Percentiles rank a stretch among this genome's conserved stretches.
Conservation (phyloP, 2,113 vertebrate genomes). For the Alligator sinensis region DNA sequence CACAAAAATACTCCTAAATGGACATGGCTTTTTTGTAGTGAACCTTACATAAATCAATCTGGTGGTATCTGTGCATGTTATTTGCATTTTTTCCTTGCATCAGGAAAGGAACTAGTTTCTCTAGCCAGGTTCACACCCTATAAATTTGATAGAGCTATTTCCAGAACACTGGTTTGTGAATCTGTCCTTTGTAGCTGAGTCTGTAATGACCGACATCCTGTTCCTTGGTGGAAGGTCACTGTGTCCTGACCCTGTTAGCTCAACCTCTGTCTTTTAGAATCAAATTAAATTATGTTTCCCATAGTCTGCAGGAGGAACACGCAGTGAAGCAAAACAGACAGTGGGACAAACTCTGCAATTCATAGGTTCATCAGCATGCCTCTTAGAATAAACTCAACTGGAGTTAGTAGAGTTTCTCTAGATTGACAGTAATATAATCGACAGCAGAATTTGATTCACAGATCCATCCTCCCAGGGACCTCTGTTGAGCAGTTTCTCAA, state of each 20-base stretch:
- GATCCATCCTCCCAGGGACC: fast-evolving
- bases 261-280: neutral
- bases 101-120: neutral
- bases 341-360: fast-evolving
- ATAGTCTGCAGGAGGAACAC: neutral
- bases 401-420: neutral
- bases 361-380: neutral
- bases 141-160: no score
- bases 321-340: fast-evolving
- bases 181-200: neutral
- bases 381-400: neutral
- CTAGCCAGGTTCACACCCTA: neutral
- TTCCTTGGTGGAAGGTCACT: fast-evolving
- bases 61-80: neutral
- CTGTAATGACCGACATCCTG: neutral
- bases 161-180: no score
- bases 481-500: fast-evolving
- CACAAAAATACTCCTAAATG: neutral
- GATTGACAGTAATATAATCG: fast-evolving
- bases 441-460: fast-evolving
- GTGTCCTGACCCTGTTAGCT: neutral
- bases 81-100: neutral
- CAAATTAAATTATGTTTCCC: neutral
- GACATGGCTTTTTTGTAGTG: neutral
- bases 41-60: neutral